Conservation (phyloP, 2,113 vertebrate species). For the Etheostoma cragini region DNA sequence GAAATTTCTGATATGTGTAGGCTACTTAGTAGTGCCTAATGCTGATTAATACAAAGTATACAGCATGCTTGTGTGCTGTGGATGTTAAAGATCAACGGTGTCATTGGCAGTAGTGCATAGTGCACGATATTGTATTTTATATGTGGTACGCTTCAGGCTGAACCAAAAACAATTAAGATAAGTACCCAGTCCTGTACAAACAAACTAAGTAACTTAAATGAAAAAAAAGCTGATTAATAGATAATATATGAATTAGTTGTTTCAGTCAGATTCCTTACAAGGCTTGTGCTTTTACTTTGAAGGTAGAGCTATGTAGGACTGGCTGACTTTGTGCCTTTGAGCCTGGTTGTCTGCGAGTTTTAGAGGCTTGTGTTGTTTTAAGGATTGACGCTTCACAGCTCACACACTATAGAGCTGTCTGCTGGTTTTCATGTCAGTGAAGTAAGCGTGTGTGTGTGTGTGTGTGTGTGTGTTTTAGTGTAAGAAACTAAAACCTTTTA, state of each 20-base stretch:
- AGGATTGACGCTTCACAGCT: conserved; percentile 41
- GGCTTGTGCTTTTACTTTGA: conserved; percentile 63
- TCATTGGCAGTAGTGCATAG: too few relatives aligned
- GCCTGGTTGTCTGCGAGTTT: conserved; percentile 24
- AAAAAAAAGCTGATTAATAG: background rate
- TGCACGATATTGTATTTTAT: too few relatives aligned
- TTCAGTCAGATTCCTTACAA: too few relatives aligned
- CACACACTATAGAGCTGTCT: conserved; percentile 57
- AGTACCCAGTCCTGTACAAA: too few relatives aligned
- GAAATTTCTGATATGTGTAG: too few relatives aligned
- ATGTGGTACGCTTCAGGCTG: too few relatives aligned
- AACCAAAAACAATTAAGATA: background rate
- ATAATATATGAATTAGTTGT: background rate
- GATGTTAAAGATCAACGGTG: too few relatives aligned
- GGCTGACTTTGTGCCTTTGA: background rate
- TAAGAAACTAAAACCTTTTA: conserved; percentile 32
- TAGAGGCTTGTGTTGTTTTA: conserved; percentile 62
- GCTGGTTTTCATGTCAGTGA: conserved; percentile 27
- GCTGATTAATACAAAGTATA: too few relatives aligned
- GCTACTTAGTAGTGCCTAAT: too few relatives aligned
- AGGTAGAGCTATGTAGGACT: background rate
- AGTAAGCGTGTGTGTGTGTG: background rate
- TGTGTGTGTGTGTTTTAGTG: conserved; percentile 7
- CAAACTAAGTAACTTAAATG: background rate
- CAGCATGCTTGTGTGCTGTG: too few relatives aligned